Evolutionary conservation across 2,113 vertebrate species (phyloP), one percentile per base, ranked within the genome.

Genomic region (Lycaon pictus): DNA sequence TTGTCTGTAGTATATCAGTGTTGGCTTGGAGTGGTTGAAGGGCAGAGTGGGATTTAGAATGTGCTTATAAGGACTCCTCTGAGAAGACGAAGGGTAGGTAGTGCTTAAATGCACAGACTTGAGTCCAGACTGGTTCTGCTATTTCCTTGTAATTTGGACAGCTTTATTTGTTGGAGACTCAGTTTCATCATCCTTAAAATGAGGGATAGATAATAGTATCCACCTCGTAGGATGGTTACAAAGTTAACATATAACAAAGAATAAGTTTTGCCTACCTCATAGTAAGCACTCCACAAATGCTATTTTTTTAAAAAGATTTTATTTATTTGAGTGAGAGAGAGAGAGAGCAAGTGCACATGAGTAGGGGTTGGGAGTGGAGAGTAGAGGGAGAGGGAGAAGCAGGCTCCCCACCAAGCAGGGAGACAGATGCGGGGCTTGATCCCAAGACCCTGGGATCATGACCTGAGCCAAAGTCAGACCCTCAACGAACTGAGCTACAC

Each of bases 141-240:
- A 10, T 93, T 91, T 88, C 60, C 23, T 74, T 87, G 20, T 84
- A 32, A 76, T 86, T 43, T 82, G 51, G 16, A 93, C 15, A 80
- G 67, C 5, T 72, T 86, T 35, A 77, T 10, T 62, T 85, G 23
- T 35, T 17, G 32, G 32, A 63, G 94, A 85, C 29, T 90, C 65
- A 27, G 27, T 93, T 96, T 92, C 51, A 60, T 72, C 8, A 56
- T 71, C 35, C 63, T 86, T 92, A 76, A 93, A 89, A 95, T 65
- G 82, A 43, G 25, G 74, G 43, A 51, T 29, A 77, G 71, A 71
- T 20, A 76, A 84, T 11, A 43, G 19, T 48, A 69, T 29, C 25
- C 35, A 69, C 32, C 32, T 80, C 43, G 37, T 23, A 53, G 11
- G 4, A 12, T 29, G 19, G 58, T 77, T 37, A 77, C 23, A 55